phyloP scores from a whole-genome alignment of 2,888 invertebrate genomes.

The Dryobota labecula region DNA sequence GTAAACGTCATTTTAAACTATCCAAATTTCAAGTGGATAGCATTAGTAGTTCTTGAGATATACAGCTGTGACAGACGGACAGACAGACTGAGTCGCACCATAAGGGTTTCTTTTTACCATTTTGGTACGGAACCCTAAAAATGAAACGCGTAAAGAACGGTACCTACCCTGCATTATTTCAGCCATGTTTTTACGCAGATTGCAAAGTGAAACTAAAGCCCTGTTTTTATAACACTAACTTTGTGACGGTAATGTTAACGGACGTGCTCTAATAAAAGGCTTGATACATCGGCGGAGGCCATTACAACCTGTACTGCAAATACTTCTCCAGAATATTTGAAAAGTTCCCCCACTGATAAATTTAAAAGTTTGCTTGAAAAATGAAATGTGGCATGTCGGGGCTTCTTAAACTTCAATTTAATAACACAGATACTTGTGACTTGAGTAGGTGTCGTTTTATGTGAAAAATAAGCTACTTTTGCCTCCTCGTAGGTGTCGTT shows the following conservation, averaged over 20 bases:
- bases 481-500: not conserved
- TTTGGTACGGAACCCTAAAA: no score
- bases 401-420: not conserved
- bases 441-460: no score
- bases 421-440: no score
- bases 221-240: constrained; percentile 26
- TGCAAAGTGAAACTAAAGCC: constrained; percentile 19
- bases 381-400: not conserved
- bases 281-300: constrained; percentile 1
- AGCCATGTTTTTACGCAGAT: constrained; percentile 32
- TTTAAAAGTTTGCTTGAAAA: not conserved
- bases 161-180: constrained; percentile 17
- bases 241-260: constrained; percentile 29
- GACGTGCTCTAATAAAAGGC: constrained; percentile 21
- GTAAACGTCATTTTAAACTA: no score
- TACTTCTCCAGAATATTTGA: constrained; percentile 21
- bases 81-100: no score
- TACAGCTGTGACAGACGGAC: no score
- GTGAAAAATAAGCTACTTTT: not conserved
- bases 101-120: no score
- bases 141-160: not conserved
- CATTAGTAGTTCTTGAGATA: no score
- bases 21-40: no score
- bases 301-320: constrained; percentile 3
- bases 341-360: not conserved